Percentiles rank a stretch among this genome's conserved stretches.
phyloP scores from a whole-genome alignment of 2,113 vertebrate genomes.

The Anolis carolinensis region DNA sequence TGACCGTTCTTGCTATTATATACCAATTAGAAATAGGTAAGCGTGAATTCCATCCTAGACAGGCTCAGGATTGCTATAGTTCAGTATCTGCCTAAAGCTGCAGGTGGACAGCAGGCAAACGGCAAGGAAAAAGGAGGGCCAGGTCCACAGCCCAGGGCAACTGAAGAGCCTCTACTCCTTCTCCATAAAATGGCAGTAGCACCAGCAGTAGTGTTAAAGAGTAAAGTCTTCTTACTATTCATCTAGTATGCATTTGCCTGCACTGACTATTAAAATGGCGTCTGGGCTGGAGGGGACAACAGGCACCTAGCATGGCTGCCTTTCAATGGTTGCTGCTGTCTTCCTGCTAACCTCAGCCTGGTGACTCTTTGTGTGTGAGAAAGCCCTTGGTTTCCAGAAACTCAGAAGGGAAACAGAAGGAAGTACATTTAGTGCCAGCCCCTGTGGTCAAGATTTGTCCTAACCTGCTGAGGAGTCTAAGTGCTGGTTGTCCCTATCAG shows the following conservation, averaged over 20 bases:
- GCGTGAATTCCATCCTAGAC: background rate
- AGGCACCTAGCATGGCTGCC: background rate
- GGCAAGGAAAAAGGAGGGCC: background rate
- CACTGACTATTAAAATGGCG: background rate
- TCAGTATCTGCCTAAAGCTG: background rate
- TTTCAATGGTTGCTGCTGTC: background rate
- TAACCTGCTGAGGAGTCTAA: background rate
- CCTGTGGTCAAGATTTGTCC: too few species aligned
- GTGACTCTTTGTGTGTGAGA: background rate
- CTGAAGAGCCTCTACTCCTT: background rate
- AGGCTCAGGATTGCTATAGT: background rate
- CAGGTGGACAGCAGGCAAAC: background rate
- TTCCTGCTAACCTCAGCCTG: background rate
- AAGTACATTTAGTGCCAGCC: background rate
- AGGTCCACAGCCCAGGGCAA: background rate
- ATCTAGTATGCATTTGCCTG: background rate
- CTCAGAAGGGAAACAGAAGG: too few species aligned
- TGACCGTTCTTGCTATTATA: slow-evolving; percentile 48
- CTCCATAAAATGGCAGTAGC: background rate
- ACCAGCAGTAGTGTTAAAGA: background rate
- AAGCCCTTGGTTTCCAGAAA: background rate
- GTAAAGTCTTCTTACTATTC: background rate
- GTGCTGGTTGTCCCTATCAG: background rate
- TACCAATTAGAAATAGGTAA: slow-evolving; percentile 3
- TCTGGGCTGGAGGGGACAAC: background rate